phyloP scores from a whole-genome alignment of 2,797 vertebrate genomes.

The Amniataba percoides region DNA sequence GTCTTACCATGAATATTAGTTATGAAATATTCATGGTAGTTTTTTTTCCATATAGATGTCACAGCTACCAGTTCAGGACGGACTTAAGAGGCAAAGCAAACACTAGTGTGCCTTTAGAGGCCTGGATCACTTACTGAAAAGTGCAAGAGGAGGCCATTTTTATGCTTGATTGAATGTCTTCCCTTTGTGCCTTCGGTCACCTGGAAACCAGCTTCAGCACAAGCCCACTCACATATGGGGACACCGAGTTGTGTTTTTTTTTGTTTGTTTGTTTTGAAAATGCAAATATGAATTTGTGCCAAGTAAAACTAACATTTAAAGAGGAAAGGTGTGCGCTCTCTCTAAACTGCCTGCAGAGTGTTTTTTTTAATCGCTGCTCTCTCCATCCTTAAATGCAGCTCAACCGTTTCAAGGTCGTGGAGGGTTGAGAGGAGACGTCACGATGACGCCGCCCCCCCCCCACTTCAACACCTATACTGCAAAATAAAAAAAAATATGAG shows the following conservation, averaged over 20 bases:
- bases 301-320: slow-evolving; percentile 21
- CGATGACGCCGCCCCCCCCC: slow-evolving; percentile 59
- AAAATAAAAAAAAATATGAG: slow-evolving; percentile 9
- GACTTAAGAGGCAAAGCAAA: slow-evolving; percentile 25
- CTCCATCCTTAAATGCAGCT: slow-evolving; percentile 13
- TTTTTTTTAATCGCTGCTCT: background rate
- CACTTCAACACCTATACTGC: slow-evolving; percentile 50
- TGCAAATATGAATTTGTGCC: slow-evolving; percentile 7
- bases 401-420: slow-evolving; percentile 80
- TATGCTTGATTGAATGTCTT: slow-evolving; percentile 36
- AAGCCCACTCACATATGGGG: slow-evolving; percentile 18
- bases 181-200: slow-evolving; percentile 44
- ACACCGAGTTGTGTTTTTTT: background rate
- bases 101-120: background rate
- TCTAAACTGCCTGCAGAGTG: background rate
- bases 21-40: background rate
- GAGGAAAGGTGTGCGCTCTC: slow-evolving; percentile 15
- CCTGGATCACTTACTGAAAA: slow-evolving; percentile 7
- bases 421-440: slow-evolving; percentile 68
- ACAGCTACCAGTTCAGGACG: background rate
- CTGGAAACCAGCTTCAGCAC: slow-evolving; percentile 21
- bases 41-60: background rate
- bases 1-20: background rate
- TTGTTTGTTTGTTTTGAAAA: slow-evolving; percentile 5
- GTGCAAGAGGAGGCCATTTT: slow-evolving; percentile 18